Conservation (phyloP, 2,113 vertebrate species). For the Spea bombifrons region DNA sequence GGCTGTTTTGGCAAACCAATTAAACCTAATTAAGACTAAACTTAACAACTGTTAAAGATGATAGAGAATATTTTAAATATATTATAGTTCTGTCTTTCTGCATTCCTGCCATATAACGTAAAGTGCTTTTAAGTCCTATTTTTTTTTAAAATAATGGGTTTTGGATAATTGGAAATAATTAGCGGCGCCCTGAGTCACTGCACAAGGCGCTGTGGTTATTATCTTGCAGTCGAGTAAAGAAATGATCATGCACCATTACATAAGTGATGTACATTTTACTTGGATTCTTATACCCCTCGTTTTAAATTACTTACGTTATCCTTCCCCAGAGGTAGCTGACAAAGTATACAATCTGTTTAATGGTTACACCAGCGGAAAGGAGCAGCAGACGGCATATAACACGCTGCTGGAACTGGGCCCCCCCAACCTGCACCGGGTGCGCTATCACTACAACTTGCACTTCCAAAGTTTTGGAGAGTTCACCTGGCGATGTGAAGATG, state of each 20-base stretch:
- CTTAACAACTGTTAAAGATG: conserved; percentile 40
- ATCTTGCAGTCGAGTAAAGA: background rate
- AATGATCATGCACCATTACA: conserved; percentile 1
- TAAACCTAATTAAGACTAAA: conserved; percentile 36
- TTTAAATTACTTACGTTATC: background rate
- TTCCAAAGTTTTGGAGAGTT: conserved; percentile 98
- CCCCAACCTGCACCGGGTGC: conserved; percentile 88
- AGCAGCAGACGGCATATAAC: conserved; percentile 96
- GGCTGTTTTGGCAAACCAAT: conserved; percentile 26
- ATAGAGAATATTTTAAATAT: conserved; percentile 13
- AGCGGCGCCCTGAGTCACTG: background rate
- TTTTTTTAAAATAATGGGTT: conserved; percentile 29
- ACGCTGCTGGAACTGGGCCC: conserved; percentile 92
- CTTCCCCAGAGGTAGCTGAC: conserved; percentile 85
- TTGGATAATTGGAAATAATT: conserved; percentile 15
- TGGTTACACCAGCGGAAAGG: conserved; percentile 95
- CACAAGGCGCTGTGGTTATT: background rate
- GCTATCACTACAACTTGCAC: conserved; percentile 96
- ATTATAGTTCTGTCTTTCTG: conserved; percentile 24
- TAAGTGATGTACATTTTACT: background rate
- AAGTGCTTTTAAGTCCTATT: conserved; percentile 6
- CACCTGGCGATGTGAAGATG: conserved; percentile 96
- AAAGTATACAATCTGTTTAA: conserved; percentile 99
- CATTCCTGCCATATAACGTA: background rate
- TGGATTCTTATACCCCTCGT: background rate